Conservation (phyloP, 2,888 invertebrate species). For the Zygothrica quintamaculata region DNA sequence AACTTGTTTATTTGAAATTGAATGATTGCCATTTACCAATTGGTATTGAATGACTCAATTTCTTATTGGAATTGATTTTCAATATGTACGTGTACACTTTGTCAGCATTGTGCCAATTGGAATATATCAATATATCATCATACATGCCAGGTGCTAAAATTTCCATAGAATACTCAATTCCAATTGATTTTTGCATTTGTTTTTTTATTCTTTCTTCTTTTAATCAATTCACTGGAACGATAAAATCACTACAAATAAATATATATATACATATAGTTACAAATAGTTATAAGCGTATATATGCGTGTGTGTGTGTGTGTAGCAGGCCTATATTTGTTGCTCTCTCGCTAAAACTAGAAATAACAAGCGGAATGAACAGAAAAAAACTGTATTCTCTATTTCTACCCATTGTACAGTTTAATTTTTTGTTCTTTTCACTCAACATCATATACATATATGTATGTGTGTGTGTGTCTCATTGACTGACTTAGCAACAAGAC, state of each 20-base stretch:
- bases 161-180: conserved; percentile 15
- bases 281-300: not conserved
- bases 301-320: not conserved
- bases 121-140: too few relatives aligned
- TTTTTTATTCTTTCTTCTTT: too few relatives aligned
- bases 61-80: conserved; percentile 46
- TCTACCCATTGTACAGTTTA: conserved; percentile 69
- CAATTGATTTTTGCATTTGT: conserved; percentile 43
- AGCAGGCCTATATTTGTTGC: conserved; percentile 31
- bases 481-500: conserved; percentile 74
- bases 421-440: conserved; percentile 34
- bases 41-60: conserved; percentile 27
- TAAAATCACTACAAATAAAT: conserved; percentile 26
- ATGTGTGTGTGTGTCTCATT: conserved; percentile 45
- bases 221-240: conserved; percentile 44
- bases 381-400: conserved; percentile 38
- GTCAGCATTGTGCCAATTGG: conserved; percentile 47
- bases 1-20: conserved; percentile 45
- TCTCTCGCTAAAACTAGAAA: conserved; percentile 25
- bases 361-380: too few relatives aligned
- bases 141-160: conserved; percentile 34
- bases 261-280: not conserved
- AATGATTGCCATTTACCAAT: conserved; percentile 29
- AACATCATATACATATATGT: conserved; percentile 5
- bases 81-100: conserved; percentile 20